Evolutionary conservation across 1,140 invertebrate species (phyloP), one percentile per base, ranked within the genome.

Genomic region (Phortica variegata): DNA sequence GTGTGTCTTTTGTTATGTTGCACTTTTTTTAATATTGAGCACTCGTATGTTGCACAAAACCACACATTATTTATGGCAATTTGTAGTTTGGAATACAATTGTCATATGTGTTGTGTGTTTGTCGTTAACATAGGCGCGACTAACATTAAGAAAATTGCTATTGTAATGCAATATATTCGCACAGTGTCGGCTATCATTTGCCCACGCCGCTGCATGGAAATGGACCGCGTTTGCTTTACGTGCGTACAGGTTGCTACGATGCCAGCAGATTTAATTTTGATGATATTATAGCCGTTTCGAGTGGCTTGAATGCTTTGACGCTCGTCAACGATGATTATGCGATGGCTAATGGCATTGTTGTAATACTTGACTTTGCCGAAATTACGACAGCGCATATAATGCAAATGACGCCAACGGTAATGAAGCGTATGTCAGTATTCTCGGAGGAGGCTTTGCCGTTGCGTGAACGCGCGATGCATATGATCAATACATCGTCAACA

Each of bases 381-480:
- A 57, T 75, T 3, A 71, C 65, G 8, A 58, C 76, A 34, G 59
- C 49, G 0, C 78, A 79, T 58, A 65, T 78, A 34, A 13, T 78
- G 5, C 77, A 78, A 60, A 71, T 71, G 19, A 79, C 61, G 33
- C 78, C 79, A 0, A 58, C 59, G 2, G 19, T 75, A 10, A 33
- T 79, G 7, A 79, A 77, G 58, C 79, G 79, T 57, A 60, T 71
- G 29, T 56, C 78, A n/a, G 60, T 60, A 0, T 76, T 70, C 46
- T 58, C 72, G 6, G 74, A 82, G 63, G 79, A 81, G 43, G 78
- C 77, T 3, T 69, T 79, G 16, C 80, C 80, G 3, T 49, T 82
- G 33, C 65, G 80, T 9, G 59, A 79, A 10, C 78, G 76, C 32
- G 61, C 66, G 13, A 74, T 70, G 26, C 78, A 82, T 49, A 74